A percentile compares a stretch with the other conserved stretches of the same genome.
phyloP scores from a whole-genome alignment of 2,888 invertebrate genomes.

The Ctena decussata region DNA sequence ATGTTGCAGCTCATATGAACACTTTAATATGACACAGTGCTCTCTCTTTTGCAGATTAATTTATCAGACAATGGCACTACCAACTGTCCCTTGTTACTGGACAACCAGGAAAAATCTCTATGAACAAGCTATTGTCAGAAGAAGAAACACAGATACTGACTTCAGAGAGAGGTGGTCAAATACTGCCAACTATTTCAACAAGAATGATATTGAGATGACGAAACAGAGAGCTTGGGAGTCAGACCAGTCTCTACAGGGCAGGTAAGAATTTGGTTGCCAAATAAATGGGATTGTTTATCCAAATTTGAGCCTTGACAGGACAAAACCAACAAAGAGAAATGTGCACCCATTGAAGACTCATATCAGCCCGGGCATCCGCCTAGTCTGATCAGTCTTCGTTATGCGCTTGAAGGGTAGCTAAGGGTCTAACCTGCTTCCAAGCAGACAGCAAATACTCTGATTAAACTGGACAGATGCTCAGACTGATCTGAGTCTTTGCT shows the following conservation, averaged over 20 bases:
- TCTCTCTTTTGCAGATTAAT: no score
- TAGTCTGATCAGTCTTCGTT: no score
- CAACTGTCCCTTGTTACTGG: constrained; percentile 82
- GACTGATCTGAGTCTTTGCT: no score
- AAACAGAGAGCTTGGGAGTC: constrained; percentile 85
- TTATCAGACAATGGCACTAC: constrained; percentile 82
- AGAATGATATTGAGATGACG: constrained; percentile 80
- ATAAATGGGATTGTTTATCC: not conserved
- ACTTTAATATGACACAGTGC: no score
- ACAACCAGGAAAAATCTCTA: constrained; percentile 83
- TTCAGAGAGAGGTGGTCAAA: constrained; percentile 83
- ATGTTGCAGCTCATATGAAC: no score
- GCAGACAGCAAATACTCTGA: no score
- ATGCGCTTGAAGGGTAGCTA: no score
- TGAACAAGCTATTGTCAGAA: constrained; percentile 83
- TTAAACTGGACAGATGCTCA: no score
- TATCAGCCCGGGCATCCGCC: no score
- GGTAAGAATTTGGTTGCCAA: not conserved
- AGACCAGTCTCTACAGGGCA: constrained; percentile 74
- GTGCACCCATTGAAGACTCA: no score
- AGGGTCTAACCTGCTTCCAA: no score
- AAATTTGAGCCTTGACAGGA: not conserved
- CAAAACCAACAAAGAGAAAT: no score
- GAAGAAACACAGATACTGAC: constrained; percentile 81
- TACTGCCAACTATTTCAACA: constrained; percentile 82